A percentile compares a stretch with the other conserved stretches of the same genome.
These are phyloP conservation scores for Batillaria attramentaria DNA, from an alignment of 1,140 invertebrate species.

Conservation along the genomic window DNA sequence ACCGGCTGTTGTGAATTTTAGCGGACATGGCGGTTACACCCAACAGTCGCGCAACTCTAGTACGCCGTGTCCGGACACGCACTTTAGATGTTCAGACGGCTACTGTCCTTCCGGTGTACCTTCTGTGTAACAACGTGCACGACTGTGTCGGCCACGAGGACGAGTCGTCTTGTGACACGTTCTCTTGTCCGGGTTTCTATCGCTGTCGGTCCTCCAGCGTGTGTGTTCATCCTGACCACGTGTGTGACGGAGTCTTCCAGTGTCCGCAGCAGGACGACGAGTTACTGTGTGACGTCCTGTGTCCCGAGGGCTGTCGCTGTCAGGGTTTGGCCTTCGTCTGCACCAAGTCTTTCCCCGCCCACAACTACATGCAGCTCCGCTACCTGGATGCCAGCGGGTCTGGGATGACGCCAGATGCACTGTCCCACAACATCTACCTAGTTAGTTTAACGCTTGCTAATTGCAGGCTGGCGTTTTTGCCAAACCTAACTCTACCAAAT, in stretches of 20 bases:
- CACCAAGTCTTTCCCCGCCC: neutral
- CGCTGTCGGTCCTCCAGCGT: conserved; percentile 9
- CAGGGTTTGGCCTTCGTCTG: conserved; percentile 13
- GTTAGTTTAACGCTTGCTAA: neutral
- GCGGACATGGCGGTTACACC: neutral
- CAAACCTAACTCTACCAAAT: neutral
- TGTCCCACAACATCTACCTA: neutral
- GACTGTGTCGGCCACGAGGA: conserved; percentile 18
- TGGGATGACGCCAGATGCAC: neutral
- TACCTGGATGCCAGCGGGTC: conserved; percentile 6
- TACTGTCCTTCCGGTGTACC: conserved; percentile 14
- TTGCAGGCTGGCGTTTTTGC: conserved; percentile 15
- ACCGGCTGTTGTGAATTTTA: neutral
- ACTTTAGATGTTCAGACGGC: neutral
- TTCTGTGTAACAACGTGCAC: conserved; percentile 3
- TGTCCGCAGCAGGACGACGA: conserved; percentile 37
- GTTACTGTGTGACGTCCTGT: conserved; percentile 25
- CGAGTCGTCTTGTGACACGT: conserved; percentile 3
- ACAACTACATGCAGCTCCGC: neutral
- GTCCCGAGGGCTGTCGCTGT: conserved; percentile 45
- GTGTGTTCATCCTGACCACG: conserved; percentile 21
- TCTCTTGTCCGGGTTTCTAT: conserved; percentile 31
- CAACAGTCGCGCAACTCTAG: neutral
- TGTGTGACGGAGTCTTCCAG: conserved; percentile 24
- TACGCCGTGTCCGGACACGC: neutral